phyloP scores from a whole-genome alignment of 2,888 invertebrate genomes.

The Leptothorax acervorum region DNA sequence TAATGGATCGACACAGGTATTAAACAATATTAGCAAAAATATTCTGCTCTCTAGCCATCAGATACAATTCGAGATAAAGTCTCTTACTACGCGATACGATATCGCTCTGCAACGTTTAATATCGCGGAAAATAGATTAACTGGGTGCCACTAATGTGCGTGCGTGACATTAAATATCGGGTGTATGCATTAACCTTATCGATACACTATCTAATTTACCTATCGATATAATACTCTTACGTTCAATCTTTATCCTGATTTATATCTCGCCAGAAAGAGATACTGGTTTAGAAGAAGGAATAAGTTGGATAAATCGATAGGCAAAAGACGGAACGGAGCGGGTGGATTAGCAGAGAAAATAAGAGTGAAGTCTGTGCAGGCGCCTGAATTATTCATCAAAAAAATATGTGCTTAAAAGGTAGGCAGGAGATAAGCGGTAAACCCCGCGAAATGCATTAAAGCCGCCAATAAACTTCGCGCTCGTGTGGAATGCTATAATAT shows the following conservation, averaged over 20 bases:
- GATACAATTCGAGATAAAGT: conserved; percentile 16
- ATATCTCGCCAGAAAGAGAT: conserved; percentile 34
- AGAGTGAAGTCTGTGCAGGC: conserved; percentile 36
- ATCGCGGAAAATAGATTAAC: conserved; percentile 38
- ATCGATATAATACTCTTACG: conserved; percentile 3
- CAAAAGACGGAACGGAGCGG: neutral
- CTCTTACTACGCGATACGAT: conserved; percentile 25
- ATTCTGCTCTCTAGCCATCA: conserved; percentile 17
- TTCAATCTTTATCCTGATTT: conserved; percentile 27
- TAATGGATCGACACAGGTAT: neutral
- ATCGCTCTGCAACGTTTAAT: conserved; percentile 22
- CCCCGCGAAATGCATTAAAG: conserved; percentile 70
- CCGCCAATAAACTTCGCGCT: conserved; percentile 73
- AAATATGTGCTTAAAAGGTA: conserved; percentile 64
- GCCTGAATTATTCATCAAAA: conserved; percentile 72
- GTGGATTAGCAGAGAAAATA: conserved; percentile 38
- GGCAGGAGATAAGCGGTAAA: conserved; percentile 69
- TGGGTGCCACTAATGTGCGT: neutral
- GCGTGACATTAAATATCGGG: conserved; percentile 35
- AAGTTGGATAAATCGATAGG: conserved; percentile 13
- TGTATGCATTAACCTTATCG: conserved; percentile 50
- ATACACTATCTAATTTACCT: conserved; percentile 40
- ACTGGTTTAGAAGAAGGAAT: conserved; percentile 31
- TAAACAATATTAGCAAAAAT: conserved; percentile 15
- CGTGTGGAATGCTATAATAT: conserved; percentile 76